Evolutionary conservation across 2,113 vertebrate genomes (phyloP).

Genomic region (Megatriorchis doriae): DNA sequence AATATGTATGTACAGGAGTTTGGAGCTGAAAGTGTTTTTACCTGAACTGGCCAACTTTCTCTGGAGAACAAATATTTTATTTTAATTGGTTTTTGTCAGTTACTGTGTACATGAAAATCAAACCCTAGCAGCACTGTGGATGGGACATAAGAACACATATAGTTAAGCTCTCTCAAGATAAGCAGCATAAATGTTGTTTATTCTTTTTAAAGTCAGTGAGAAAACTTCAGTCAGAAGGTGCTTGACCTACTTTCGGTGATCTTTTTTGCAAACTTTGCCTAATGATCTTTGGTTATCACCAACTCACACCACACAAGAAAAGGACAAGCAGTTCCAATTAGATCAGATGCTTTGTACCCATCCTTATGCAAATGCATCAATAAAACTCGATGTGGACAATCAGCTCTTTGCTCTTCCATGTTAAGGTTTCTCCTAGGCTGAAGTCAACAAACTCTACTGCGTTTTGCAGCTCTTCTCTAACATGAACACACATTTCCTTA

Average conservation of each 20-base stretch:
- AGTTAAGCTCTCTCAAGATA: neutral
- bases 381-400: neutral
- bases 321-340: neutral
- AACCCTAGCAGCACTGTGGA: neutral
- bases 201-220: neutral
- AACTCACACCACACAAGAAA: neutral
- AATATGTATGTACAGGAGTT: neutral
- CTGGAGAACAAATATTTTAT: conserved; percentile 1
- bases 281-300: neutral
- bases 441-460: neutral
- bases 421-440: neutral
- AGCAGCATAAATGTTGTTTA: neutral
- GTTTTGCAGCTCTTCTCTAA: neutral
- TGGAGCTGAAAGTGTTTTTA: neutral
- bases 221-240: neutral
- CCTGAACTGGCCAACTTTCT: neutral
- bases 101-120: neutral
- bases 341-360: neutral
- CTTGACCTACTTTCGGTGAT: neutral
- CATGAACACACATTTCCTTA: neutral
- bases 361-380: conserved; percentile 4
- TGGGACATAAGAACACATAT: neutral
- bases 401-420: neutral
- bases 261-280: neutral
- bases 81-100: neutral